phyloP scores from a whole-genome alignment of 1,140 invertebrate genomes.

The Vanessa tameamea region DNA sequence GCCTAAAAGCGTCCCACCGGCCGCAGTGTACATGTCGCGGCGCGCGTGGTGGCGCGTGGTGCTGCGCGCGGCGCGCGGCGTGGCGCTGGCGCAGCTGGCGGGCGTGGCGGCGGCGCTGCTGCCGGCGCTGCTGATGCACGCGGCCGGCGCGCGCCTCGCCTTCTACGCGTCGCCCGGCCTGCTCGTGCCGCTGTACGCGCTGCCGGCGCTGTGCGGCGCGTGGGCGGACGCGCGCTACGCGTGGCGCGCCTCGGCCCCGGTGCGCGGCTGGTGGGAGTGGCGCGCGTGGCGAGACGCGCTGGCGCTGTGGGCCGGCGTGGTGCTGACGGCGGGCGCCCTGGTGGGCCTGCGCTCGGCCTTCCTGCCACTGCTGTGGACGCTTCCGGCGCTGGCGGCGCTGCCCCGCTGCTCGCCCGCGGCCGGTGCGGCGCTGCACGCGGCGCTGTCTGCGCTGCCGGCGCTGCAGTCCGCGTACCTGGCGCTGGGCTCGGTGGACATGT shows the following conservation, averaged over 20 bases:
- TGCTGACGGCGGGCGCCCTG: constrained; percentile 79
- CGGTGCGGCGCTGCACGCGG: constrained; percentile 39
- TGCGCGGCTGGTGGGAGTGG: constrained; percentile 54
- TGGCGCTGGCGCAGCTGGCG: constrained; percentile 33
- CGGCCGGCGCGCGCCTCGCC: constrained; percentile 42
- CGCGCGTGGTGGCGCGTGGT: constrained; percentile 42
- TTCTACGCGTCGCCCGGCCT: constrained; percentile 71
- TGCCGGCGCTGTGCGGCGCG: constrained; percentile 72
- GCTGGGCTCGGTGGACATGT: constrained; percentile 82
- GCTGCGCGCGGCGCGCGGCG: constrained; percentile 31
- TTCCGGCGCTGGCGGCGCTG: constrained; percentile 79
- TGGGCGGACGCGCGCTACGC: constrained; percentile 80
- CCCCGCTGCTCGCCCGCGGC: constrained; percentile 64
- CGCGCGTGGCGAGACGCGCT: constrained; percentile 46
- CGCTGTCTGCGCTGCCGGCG: constrained; percentile 81
- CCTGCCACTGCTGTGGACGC: constrained; percentile 64
- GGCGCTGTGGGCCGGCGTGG: constrained; percentile 65
- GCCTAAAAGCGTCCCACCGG: not conserved
- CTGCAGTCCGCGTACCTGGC: constrained; percentile 86
- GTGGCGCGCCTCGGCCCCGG: constrained; percentile 57
- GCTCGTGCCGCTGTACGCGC: constrained; percentile 82
- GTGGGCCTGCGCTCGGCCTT: constrained; percentile 80
- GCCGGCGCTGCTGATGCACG: constrained; percentile 44
- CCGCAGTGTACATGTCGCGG: constrained; percentile 43
- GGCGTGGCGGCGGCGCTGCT: constrained; percentile 37